Conservation (phyloP, 2,797 vertebrate genomes). For the Lemur catta region DNA sequence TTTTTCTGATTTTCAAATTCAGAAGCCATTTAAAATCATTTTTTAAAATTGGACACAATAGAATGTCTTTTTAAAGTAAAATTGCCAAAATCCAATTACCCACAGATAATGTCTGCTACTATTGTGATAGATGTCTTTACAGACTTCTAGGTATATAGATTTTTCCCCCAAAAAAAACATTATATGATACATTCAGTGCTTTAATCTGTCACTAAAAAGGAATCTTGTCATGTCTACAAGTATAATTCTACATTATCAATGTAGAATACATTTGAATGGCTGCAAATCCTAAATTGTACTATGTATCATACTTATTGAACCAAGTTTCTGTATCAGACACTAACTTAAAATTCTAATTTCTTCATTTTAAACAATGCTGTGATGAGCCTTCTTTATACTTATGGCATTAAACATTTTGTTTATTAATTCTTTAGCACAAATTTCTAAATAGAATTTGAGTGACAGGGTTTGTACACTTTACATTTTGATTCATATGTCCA, state of each 20-base stretch:
- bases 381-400: background rate
- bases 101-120: background rate
- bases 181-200: background rate
- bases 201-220: background rate
- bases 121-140: background rate
- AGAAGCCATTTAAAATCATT: background rate
- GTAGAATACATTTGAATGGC: background rate
- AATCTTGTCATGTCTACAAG: background rate
- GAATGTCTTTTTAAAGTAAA: background rate
- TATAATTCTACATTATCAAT: background rate
- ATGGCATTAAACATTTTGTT: background rate
- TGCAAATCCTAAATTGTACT: background rate
- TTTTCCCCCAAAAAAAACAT: background rate
- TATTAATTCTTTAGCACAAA: background rate
- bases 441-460: background rate
- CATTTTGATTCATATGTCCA: background rate
- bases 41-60: background rate
- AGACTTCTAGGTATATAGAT: background rate
- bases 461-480: background rate
- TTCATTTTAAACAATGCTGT: background rate
- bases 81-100: background rate
- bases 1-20: background rate
- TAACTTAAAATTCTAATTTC: constrained; percentile 14
- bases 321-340: background rate
- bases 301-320: background rate